Evolutionary conservation across 1,140 invertebrate genomes (phyloP).

Genomic region (Leptinotarsa texana): DNA sequence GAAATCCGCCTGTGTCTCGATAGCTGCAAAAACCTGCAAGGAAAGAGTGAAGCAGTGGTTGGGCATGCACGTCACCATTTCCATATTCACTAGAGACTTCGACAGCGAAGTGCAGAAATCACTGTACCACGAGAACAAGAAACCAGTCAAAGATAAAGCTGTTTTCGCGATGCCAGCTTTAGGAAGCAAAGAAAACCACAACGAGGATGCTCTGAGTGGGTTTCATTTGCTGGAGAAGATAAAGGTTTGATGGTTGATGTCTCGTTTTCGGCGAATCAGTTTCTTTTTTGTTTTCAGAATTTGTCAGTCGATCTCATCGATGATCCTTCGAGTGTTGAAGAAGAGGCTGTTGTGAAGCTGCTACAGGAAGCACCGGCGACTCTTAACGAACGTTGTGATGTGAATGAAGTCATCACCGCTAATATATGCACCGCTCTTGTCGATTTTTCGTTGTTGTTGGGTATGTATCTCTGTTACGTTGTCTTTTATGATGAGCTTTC

Average conservation of each 20-base stretch:
- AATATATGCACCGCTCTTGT: conserved; percentile 35
- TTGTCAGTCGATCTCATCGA: conserved; percentile 30
- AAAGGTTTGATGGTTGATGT: conserved; percentile 30
- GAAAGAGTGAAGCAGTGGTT: conserved; percentile 51
- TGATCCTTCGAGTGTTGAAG: conserved; percentile 14
- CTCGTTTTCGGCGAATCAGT: not conserved
- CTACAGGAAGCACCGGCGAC: conserved; percentile 32
- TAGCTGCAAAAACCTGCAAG: conserved; percentile 42
- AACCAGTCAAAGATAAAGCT: conserved; percentile 33
- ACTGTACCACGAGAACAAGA: conserved; percentile 19
- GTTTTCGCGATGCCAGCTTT: conserved; percentile 39
- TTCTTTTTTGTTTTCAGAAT: conserved; percentile 37
- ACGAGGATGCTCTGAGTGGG: conserved; percentile 38
- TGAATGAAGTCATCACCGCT: conserved; percentile 41
- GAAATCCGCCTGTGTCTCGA: conserved; percentile 40
- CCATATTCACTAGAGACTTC: conserved; percentile 40
- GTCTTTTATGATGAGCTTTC: too few relatives aligned
- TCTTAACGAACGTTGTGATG: conserved; percentile 41
- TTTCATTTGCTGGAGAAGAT: conserved; percentile 40
- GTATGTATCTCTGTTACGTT: conserved; percentile 31
- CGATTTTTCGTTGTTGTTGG: conserved; percentile 43
- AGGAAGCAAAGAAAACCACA: conserved; percentile 38
- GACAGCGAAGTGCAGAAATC: conserved; percentile 36
- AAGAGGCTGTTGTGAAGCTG: conserved; percentile 29
- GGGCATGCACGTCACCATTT: conserved; percentile 42